Conservation (phyloP, 1,140 invertebrate species). For the Adelges cooleyi region DNA sequence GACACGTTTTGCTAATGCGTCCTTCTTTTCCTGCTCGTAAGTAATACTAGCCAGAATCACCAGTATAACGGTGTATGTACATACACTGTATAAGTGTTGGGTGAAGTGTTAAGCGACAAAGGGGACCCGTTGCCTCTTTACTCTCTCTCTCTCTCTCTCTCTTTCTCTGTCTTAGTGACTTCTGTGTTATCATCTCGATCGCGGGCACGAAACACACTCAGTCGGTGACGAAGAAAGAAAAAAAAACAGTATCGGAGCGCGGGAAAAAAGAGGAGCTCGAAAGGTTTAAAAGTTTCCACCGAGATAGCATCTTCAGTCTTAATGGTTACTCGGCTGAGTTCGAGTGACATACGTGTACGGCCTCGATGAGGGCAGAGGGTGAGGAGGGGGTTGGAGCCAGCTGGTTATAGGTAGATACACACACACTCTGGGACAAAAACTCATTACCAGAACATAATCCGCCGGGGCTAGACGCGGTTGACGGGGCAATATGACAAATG, state of each 20-base stretch:
- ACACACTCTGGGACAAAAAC: constrained; percentile 5
- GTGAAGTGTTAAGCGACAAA: no score
- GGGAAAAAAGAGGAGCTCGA: background rate
- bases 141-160: background rate
- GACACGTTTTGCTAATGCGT: background rate
- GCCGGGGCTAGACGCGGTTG: background rate
- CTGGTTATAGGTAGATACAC: background rate
- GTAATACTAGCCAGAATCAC: no score
- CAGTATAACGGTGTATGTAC: no score
- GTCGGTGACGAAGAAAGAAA: background rate
- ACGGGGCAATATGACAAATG: constrained; percentile 24
- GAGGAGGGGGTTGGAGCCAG: background rate
- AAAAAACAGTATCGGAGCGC: no score
- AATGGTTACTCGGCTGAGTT: background rate
- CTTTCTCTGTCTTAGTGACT: background rate
- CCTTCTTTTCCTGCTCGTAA: no score
- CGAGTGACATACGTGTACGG: background rate
- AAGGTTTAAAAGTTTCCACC: constrained; percentile 16
- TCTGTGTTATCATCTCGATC: constrained; percentile 8
- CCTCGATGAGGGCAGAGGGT: background rate
- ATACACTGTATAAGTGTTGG: no score
- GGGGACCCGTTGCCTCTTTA: no score
- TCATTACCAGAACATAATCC: constrained; percentile 23
- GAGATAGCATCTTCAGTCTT: constrained; percentile 7
- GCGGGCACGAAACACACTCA: constrained; percentile 11